Evolutionary conservation across 2,797 vertebrate genomes (phyloP), one percentile per base, ranked within the genome.

Genomic region (Setipinna tenuifilis): DNA sequence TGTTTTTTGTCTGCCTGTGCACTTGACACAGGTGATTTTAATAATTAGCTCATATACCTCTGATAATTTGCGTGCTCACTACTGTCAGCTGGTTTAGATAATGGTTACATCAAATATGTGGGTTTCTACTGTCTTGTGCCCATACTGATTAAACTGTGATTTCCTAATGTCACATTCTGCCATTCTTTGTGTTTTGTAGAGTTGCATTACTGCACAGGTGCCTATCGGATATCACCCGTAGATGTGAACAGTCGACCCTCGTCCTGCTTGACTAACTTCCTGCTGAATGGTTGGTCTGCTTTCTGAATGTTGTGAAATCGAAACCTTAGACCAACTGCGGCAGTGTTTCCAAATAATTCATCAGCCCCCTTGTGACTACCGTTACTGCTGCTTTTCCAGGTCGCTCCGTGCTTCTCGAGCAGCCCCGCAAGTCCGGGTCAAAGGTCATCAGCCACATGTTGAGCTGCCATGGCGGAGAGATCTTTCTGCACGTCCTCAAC

Each of bases 371-470:
- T 41, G 68, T 75, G n/a, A 41, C 31, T 16, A 0, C 19, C 7
- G 19, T 78, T 17, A 4, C 19, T 41, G 11, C 28, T 19, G 17
- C 14, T 0, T 58, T n/a, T 57, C 3, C 86, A 96, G 98, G 98
- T 89, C 97, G 98, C 35, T 99, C 98, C 0, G 98, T 99, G 89
- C 92, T 99, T 71, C 91, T 99, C 93, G 98, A 99, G 78, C 98
- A 99, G 87, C 98, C 98, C 0, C 97, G 98, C 61, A 99, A 99
- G 86, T 99, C 98, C 0, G 98, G 98, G 80, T 99, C 98, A 31
- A 99, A 99, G 95, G 97, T 99, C 86, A 98, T 99, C 88, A 99
- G 98, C 91, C 98, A 99, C 94, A 99, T 99, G 98, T 96, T 99
- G 75, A 99, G 98, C 93, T 99, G 98, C 93, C 98, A 99, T 0